phyloP scores from a whole-genome alignment of 2,888 invertebrate species.

The Anticlea derivata region DNA sequence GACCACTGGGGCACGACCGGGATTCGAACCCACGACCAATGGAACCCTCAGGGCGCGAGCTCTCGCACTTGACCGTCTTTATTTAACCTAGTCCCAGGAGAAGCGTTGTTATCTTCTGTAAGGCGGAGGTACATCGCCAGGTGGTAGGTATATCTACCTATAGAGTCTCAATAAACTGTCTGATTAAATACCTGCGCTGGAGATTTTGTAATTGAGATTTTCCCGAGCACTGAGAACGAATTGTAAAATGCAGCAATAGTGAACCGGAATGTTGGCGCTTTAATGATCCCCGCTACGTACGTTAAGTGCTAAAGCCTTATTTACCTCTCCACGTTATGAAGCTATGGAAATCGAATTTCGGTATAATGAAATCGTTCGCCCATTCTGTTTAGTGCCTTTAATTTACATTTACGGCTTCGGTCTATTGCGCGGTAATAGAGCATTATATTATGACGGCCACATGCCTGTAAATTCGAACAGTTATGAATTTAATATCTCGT shows the following conservation, averaged over 20 bases:
- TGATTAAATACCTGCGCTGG: conserved; percentile 8
- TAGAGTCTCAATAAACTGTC: not conserved
- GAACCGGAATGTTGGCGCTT: conserved; percentile 45
- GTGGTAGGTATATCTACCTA: too few relatives aligned
- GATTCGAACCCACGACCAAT: too few relatives aligned
- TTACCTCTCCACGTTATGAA: conserved; percentile 47
- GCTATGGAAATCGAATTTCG: conserved; percentile 48
- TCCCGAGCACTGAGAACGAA: conserved; percentile 19
- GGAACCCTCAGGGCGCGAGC: too few relatives aligned
- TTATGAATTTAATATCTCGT: conserved; percentile 49
- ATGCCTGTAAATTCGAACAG: conserved; percentile 35
- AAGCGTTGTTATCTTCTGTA: too few relatives aligned
- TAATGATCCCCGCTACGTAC: conserved; percentile 42
- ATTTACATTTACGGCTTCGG: conserved; percentile 16
- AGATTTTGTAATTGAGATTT: conserved; percentile 23
- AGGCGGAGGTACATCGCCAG: too few relatives aligned
- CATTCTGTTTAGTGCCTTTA: conserved; percentile 26
- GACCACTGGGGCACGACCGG: too few relatives aligned
- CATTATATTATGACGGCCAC: conserved; percentile 22
- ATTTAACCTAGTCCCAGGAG: too few relatives aligned
- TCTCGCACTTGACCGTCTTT: too few relatives aligned
- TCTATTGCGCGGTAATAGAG: conserved; percentile 1
- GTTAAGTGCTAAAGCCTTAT: conserved; percentile 52
- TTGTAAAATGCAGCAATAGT: conserved; percentile 39
- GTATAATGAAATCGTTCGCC: conserved; percentile 29